These are phyloP conservation scores for Aradophagus sp. DNA, from an alignment of 1,140 invertebrate genomes.

Conservation along the genomic window DNA sequence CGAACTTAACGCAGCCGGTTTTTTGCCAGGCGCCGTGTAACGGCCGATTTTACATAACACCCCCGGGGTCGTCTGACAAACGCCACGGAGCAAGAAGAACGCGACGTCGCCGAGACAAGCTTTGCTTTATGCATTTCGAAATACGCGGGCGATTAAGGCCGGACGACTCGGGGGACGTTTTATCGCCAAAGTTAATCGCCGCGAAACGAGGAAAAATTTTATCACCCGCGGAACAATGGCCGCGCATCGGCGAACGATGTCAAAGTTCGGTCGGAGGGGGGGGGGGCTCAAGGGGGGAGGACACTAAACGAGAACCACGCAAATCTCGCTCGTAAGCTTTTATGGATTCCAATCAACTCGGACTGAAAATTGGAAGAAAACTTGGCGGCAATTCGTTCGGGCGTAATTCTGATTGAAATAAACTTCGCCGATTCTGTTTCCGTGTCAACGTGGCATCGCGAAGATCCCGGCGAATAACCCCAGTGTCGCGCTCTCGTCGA, in stretches of 20 bases:
- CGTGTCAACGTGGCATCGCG: conserved; percentile 31
- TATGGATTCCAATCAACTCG: conserved; percentile 46
- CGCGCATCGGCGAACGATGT: conserved; percentile 17
- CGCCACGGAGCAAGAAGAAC: conserved; percentile 7
- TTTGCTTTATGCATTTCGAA: conserved; percentile 16
- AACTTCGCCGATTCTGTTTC: conserved; percentile 49
- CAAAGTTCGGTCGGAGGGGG: too few species aligned
- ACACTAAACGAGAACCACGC: too few species aligned
- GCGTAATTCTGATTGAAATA: conserved; percentile 49
- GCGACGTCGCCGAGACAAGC: conserved; percentile 3
- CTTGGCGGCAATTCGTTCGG: conserved; percentile 45
- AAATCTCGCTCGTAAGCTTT: conserved; percentile 48
- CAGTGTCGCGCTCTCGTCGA: too few species aligned
- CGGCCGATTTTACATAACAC: conserved; percentile 8
- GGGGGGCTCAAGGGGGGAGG: too few species aligned
- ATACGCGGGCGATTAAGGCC: conserved; percentile 5
- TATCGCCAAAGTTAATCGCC: conserved; percentile 26
- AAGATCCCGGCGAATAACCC: conserved; percentile 8
- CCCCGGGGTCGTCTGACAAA: conserved; percentile 13
- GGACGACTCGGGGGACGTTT: conserved; percentile 7
- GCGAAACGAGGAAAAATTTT: conserved; percentile 19
- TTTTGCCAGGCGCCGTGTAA: conserved; percentile 5
- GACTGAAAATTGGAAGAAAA: conserved; percentile 46
- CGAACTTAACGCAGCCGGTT: conserved; percentile 12
- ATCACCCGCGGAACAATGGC: conserved; percentile 18